Conservation (phyloP, 1,140 invertebrate genomes). For the Rhopalosiphum padi region DNA sequence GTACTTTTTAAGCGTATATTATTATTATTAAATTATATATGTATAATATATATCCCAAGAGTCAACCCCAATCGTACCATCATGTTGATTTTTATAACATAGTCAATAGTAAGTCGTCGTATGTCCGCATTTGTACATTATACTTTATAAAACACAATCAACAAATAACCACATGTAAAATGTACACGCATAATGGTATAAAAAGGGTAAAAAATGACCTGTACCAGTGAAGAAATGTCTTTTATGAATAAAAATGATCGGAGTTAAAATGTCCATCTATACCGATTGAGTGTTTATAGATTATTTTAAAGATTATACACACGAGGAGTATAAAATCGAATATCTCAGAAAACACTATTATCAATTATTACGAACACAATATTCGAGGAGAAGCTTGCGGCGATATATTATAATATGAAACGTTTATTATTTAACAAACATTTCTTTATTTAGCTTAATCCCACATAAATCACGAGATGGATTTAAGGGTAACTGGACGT, state of each 20-base stretch:
- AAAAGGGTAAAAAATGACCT: background rate
- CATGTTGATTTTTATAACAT: background rate
- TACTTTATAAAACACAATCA: too few species aligned
- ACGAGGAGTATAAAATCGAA: background rate
- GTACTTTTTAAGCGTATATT: background rate
- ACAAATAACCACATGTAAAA: too few species aligned
- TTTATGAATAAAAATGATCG: background rate
- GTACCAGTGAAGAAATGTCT: background rate
- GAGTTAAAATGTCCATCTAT: background rate
- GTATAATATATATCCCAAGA: background rate
- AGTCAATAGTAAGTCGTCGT: background rate
- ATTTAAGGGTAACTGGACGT: slow-evolving; percentile 15
- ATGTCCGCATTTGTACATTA: background rate
- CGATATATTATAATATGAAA: background rate
- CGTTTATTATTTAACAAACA: background rate
- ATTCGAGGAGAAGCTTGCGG: too few species aligned
- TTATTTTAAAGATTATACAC: background rate
- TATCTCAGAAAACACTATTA: background rate
- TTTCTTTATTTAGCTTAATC: background rate
- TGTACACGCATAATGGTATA: too few species aligned
- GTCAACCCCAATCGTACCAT: background rate
- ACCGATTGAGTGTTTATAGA: background rate
- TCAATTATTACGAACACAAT: background rate
- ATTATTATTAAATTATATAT: too few species aligned
- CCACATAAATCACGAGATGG: slow-evolving; percentile 25